phyloP scores from a whole-genome alignment of 1,140 invertebrate genomes.

The Sarcophaga peregrina region DNA sequence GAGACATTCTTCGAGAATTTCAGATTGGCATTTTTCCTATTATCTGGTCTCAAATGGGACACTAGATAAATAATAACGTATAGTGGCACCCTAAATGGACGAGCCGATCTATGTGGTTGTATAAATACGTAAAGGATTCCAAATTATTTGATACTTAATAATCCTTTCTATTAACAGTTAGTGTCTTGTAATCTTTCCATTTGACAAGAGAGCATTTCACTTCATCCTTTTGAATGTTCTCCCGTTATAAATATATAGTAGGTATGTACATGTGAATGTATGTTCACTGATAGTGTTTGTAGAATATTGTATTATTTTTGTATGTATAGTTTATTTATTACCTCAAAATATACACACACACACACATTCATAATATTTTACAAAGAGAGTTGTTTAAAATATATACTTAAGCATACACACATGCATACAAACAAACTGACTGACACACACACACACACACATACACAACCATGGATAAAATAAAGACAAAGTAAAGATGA shows the following conservation, averaged over 20 bases:
- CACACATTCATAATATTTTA: neutral
- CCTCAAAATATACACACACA: neutral
- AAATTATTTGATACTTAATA: too few relatives aligned
- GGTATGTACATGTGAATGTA: neutral
- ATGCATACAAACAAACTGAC: neutral
- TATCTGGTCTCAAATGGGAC: too few relatives aligned
- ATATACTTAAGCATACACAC: neutral
- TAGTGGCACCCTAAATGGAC: too few relatives aligned
- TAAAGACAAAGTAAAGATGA: neutral
- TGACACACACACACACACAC: neutral
- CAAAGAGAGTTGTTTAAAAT: neutral
- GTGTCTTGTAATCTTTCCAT: too few relatives aligned
- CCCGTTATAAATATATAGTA: neutral
- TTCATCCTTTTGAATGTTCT: too few relatives aligned
- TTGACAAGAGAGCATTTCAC: too few relatives aligned
- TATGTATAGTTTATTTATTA: slow-evolving; percentile 23
- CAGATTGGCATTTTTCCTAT: too few relatives aligned
- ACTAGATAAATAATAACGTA: too few relatives aligned
- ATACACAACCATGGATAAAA: neutral
- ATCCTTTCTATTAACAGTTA: too few relatives aligned
- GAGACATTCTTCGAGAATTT: too few relatives aligned
- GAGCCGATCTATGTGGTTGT: too few relatives aligned
- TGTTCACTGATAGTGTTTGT: neutral
- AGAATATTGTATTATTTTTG: neutral
- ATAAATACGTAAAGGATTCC: too few relatives aligned